Conservation (phyloP, 2,888 invertebrate species). For the Azorinus chamasolen region DNA sequence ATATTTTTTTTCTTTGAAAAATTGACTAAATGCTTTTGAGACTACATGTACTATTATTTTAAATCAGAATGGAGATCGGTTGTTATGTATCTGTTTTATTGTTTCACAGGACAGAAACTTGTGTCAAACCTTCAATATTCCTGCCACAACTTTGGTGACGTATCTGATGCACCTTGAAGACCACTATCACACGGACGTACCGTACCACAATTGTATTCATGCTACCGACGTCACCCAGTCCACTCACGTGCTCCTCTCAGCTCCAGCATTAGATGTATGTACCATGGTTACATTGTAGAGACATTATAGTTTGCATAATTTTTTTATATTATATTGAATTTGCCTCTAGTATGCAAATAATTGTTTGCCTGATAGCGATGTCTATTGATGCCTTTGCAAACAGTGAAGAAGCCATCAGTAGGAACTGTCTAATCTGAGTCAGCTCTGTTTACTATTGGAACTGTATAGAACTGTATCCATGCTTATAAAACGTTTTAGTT, state of each 20-base stretch:
- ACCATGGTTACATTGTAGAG: neutral
- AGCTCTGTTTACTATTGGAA: too few species aligned
- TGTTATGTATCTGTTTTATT: neutral
- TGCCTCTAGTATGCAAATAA: neutral
- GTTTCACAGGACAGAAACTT: constrained; percentile 83
- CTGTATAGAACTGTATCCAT: too few species aligned
- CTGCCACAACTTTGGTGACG: constrained; percentile 96
- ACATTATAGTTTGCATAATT: neutral
- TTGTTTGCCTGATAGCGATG: neutral
- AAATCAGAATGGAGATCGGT: too few species aligned
- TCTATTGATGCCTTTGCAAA: too few species aligned
- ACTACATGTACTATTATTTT: too few species aligned
- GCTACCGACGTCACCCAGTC: constrained; percentile 99
- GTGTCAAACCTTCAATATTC: constrained; percentile 96
- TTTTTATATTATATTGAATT: neutral
- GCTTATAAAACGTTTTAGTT: too few species aligned
- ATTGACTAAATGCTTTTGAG: too few species aligned
- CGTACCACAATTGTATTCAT: constrained; percentile 99
- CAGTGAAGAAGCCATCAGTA: too few species aligned
- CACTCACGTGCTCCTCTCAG: constrained; percentile 97
- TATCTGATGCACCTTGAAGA: constrained; percentile 99
- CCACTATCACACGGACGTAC: constrained; percentile 98
- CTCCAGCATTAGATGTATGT: constrained; percentile 95
- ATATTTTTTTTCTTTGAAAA: too few species aligned
- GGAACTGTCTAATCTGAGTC: too few species aligned